These are phyloP conservation scores for Drosophila anomalata DNA, from an alignment of 2,888 invertebrate species.

Conservation along the genomic window DNA sequence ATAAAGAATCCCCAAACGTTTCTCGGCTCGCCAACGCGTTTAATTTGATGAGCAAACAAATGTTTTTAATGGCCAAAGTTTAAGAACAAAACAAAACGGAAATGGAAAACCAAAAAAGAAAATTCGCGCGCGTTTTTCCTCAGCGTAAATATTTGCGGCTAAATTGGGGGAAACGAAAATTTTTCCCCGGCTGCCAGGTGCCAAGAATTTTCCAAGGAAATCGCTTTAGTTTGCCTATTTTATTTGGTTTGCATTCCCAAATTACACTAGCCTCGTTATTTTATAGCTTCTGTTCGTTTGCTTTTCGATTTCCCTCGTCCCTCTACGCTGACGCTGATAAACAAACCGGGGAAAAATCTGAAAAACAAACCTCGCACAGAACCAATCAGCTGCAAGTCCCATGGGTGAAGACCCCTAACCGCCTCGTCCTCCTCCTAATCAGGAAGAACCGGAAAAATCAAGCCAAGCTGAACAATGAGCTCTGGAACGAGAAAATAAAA, in stretches of 20 bases:
- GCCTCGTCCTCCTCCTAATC: slow-evolving; percentile 23
- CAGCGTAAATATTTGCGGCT: slow-evolving; percentile 65
- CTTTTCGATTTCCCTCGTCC: slow-evolving; percentile 32
- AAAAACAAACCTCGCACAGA: slow-evolving; percentile 48
- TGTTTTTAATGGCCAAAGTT: slow-evolving; percentile 71
- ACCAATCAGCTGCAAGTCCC: slow-evolving; percentile 64
- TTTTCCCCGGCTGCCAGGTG: slow-evolving; percentile 25
- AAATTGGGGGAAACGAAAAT: slow-evolving; percentile 52
- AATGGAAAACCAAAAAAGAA: slow-evolving; percentile 11
- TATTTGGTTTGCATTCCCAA: slow-evolving; percentile 15
- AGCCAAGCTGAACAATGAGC: slow-evolving; percentile 23
- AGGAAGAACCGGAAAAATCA: slow-evolving; percentile 35
- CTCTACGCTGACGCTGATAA: slow-evolving; percentile 18
- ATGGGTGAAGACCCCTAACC: slow-evolving; percentile 36
- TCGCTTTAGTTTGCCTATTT: slow-evolving; percentile 27
- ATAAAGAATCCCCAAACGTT: slow-evolving; percentile 18
- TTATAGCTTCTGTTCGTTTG: slow-evolving; percentile 21
- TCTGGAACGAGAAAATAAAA: slow-evolving; percentile 30
- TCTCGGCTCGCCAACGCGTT: slow-evolving; percentile 59
- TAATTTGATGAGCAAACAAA: slow-evolving; percentile 76
- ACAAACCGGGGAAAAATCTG: slow-evolving; percentile 28
- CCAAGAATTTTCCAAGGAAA: slow-evolving; percentile 21
- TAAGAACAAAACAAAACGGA: slow-evolving; percentile 25
- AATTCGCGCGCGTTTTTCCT: slow-evolving; percentile 20
- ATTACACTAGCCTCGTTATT: slow-evolving; percentile 25